A percentile compares a stretch with the other conserved stretches of the same genome.
Conservation (phyloP, 1,140 invertebrate species). For the Caenorhabditis latens region DNA sequence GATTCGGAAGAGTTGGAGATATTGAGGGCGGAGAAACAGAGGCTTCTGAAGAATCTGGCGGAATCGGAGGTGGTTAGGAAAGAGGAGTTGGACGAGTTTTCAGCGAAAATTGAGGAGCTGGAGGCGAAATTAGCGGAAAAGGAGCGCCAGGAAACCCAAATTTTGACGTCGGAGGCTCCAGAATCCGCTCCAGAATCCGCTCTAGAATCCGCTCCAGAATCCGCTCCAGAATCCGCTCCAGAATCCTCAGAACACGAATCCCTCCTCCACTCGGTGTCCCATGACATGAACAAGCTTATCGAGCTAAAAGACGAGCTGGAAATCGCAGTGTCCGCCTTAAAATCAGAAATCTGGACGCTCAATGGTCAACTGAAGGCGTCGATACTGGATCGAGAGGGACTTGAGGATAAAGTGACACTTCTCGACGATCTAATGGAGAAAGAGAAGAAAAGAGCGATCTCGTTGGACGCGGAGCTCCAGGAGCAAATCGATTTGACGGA, state of each 20-base stretch:
- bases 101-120: constrained; percentile 14
- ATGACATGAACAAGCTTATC: constrained; percentile 57
- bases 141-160: background rate
- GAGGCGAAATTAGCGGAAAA: constrained; percentile 22
- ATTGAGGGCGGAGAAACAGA: background rate
- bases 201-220: background rate
- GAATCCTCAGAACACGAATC: background rate
- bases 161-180: background rate
- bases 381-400: constrained; percentile 59
- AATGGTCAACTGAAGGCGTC: constrained; percentile 65
- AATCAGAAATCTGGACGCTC: constrained; percentile 66
- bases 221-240: background rate
- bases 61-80: background rate
- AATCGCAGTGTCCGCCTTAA: constrained; percentile 64
- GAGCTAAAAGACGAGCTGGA: constrained; percentile 67
- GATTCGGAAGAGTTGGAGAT: background rate
- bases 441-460: constrained; percentile 51
- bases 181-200: background rate
- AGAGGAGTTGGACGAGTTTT: background rate
- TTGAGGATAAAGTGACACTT: constrained; percentile 44
- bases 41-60: background rate
- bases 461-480: constrained; percentile 52
- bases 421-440: constrained; percentile 44
- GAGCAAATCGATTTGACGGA: constrained; percentile 63
- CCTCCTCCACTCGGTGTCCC: constrained; percentile 20